These are phyloP conservation scores for Mungos mungo DNA, from an alignment of 2,113 vertebrate genomes.

Conservation along the genomic window DNA sequence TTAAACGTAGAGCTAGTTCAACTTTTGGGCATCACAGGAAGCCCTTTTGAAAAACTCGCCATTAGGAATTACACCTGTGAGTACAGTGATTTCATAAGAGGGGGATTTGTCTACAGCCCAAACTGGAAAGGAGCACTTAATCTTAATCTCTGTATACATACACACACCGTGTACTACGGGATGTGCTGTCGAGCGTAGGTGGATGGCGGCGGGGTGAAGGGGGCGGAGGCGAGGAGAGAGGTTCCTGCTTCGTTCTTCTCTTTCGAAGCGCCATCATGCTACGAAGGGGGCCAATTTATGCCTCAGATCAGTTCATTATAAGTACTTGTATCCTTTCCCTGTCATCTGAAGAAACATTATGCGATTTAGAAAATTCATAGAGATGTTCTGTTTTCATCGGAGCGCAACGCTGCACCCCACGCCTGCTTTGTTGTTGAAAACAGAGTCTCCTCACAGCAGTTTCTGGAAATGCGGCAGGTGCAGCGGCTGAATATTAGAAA, in stretches of 20 bases:
- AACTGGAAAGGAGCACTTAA: neutral
- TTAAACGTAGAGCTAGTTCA: neutral
- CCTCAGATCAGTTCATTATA: conserved; percentile 50
- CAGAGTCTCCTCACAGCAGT: conserved; percentile 42
- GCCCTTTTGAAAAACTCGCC: neutral
- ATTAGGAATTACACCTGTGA: neutral
- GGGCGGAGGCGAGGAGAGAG: neutral
- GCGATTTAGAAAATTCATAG: conserved; percentile 65
- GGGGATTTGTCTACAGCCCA: neutral
- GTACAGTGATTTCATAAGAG: neutral
- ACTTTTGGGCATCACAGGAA: neutral
- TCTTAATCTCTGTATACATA: neutral
- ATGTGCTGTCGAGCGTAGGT: neutral
- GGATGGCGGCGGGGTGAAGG: too few species aligned
- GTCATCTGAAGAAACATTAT: conserved; percentile 59
- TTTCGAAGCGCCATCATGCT: neutral
- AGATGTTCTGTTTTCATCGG: conserved; percentile 64
- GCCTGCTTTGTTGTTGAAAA: conserved; percentile 16
- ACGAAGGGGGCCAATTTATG: conserved; percentile 58
- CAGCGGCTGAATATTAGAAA: neutral
- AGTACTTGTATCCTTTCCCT: conserved; percentile 65
- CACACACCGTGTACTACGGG: neutral
- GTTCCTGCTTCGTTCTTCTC: neutral
- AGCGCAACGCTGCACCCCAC: neutral
- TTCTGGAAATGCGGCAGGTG: conserved; percentile 13